Conservation (phyloP, 2,888 invertebrate genomes). For the Nephrotoma guestfalica region DNA sequence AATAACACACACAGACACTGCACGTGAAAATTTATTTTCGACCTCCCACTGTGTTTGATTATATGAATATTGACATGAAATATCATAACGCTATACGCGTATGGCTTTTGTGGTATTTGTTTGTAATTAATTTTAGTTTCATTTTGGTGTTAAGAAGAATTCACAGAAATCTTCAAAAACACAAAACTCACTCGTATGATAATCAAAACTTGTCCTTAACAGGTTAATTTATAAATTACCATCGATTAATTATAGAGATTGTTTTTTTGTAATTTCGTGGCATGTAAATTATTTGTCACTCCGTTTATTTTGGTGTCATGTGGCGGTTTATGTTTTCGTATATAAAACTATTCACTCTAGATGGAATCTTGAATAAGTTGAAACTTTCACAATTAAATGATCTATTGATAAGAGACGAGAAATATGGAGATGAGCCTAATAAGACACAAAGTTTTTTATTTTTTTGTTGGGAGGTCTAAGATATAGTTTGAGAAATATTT, state of each 20-base stretch:
- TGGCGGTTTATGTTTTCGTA: neutral
- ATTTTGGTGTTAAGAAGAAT: neutral
- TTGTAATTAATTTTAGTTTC: neutral
- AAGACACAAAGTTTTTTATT: neutral
- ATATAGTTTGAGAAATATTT: neutral
- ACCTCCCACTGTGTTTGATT: neutral
- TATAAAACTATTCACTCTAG: neutral
- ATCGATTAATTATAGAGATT: neutral
- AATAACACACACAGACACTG: neutral
- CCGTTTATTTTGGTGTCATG: neutral
- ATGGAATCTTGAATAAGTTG: neutral
- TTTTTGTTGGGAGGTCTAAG: neutral
- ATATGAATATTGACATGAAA: neutral
- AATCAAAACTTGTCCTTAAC: neutral
- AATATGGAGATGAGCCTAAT: neutral
- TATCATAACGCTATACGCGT: neutral
- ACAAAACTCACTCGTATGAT: neutral
- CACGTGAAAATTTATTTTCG: neutral
- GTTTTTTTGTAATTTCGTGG: neutral
- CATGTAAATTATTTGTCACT: neutral
- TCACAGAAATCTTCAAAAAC: neutral
- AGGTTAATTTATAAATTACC: neutral
- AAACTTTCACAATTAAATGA: neutral
- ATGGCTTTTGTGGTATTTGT: neutral
- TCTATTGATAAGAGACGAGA: neutral